phyloP scores from a whole-genome alignment of 1,140 invertebrate genomes.

The Gonatopus flavifemur region DNA sequence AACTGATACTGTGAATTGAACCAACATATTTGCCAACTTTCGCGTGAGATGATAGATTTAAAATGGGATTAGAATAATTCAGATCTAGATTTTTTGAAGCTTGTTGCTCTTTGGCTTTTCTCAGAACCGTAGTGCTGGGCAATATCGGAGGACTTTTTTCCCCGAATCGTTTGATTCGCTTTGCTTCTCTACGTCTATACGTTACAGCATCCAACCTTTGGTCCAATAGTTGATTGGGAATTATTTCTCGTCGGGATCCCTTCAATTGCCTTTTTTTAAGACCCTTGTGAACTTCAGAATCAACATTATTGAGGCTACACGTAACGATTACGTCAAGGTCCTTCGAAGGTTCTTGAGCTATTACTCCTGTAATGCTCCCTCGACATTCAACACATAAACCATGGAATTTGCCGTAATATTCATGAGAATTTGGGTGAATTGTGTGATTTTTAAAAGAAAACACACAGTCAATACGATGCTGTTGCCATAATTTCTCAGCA shows the following conservation, averaged over 20 bases:
- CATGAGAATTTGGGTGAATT: not conserved
- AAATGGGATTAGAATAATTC: not conserved
- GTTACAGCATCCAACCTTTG: not conserved
- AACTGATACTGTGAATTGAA: not conserved
- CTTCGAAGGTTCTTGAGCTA: not conserved
- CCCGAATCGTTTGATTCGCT: slow-evolving; percentile 3
- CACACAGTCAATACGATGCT: not conserved
- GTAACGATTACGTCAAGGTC: not conserved
- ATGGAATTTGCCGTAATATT: not conserved
- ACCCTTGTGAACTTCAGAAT: not conserved
- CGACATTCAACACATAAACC: not conserved
- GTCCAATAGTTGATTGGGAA: not conserved
- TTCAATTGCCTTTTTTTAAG: not conserved
- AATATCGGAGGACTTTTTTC: slow-evolving; percentile 1
- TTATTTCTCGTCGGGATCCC: not conserved
- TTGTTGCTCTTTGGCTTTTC: slow-evolving; percentile 2
- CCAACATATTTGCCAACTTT: slow-evolving; percentile 5
- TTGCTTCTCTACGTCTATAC: not conserved
- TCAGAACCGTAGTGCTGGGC: not conserved
- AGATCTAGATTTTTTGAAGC: not conserved
- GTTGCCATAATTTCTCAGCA: not conserved
- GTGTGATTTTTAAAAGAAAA: not conserved
- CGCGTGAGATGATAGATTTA: not conserved
- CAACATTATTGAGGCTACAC: not conserved
- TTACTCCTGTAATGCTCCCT: not conserved